Base-by-base conservation (phyloP, 2,888 invertebrate genomes). In the Melieria picta region DNA sequence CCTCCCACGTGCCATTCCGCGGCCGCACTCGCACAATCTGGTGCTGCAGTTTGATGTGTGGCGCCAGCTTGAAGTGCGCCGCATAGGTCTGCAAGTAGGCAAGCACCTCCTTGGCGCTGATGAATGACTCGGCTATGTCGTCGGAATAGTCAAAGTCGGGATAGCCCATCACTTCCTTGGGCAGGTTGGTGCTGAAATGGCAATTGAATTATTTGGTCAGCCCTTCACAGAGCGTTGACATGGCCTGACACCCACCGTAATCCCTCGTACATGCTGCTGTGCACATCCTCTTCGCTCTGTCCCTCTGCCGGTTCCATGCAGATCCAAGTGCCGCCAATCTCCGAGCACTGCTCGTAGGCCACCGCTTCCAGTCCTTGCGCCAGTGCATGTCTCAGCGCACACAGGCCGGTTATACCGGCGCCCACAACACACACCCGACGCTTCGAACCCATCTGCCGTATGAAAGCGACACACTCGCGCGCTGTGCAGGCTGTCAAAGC, bases 101-200 rank as follows among this genome's bases (percentile, higher is more conserved):
- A 48, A 93, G 87, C 83, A 96, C 93, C 75, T 94, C 92, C 58
- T 90, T 89, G 56, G 94, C 93, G 0, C 89, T 89, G 7, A 95
- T 87, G 81, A 94, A 96, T 0, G 95, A 95, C 79, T 90, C 90
- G 10, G 92, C 87, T 7, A 79, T 78, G 7, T 78, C 78, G 65
- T 91, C 90, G 0, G 93, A 91, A 76, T 95, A 92, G 0, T 93
- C 92, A 86, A 93, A 95, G 83, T 95, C 96, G 0, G 95, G 94
- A 85, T 92, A 97, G 0, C 93, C 94, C 97, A 98, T 98, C 4
- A 95, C 91, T 88, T 98, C 96, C 83, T 97, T 97, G 0, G 98
- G 97, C 6, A 98, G 89, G 87, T 97, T 97, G 0, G 97, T 96
- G 82, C 97, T 97, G 46, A 5, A 62, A 60, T 52, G 0, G 16